Base-by-base conservation (phyloP, 2,888 invertebrate species). In the Trichopoda pennipes region DNA sequence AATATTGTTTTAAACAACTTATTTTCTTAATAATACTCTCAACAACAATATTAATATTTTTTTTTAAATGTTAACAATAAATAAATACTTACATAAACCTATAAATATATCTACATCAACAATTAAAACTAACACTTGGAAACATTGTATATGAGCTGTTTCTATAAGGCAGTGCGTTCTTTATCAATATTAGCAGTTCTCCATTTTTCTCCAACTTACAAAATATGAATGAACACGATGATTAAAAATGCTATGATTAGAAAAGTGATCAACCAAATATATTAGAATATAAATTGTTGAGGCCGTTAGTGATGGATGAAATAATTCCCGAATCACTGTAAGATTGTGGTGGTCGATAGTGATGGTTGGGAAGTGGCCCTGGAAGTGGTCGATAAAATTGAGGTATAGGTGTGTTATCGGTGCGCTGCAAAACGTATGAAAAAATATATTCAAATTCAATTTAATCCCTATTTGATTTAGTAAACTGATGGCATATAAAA, bases 241-340 rank as follows among this genome's bases (percentile, higher is more conserved):
- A 87, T 81, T 64, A 84, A 80, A 64, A 84, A 86, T 64, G 84
- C 21, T 19, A 49, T 60, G 81, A 82, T 84, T 56, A 82, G 10
- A 28, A 83, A 72, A 85, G 82, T 53, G 85, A 83, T 91, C 92
- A 95, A 88, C 95, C 95, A 87, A 96, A 96, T 88, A 96, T 93
- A 88, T 95, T 96, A 82, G 93, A 94, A 85, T 96, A 95, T 86
- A 96, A 92, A 88, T 93, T 96, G 88, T 94, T 96, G 87, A 96
- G 94, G 19, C 96, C 95, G 88, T 93, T 95, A 86, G 94, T 94
- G 86, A 96, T 93, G 51, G 95, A 95, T 21, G 96, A 94, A 88
- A 96, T 93, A 85, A 96, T 93, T 42, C 95, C 95, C 80, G 91
- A 90, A 83, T 92, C 92, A 68, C 91, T 91, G 38, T 89, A 88